Percentiles rank a stretch among this genome's conserved stretches.
phyloP scores from a whole-genome alignment of 2,797 vertebrate genomes.

The Mionectes olivaceus region DNA sequence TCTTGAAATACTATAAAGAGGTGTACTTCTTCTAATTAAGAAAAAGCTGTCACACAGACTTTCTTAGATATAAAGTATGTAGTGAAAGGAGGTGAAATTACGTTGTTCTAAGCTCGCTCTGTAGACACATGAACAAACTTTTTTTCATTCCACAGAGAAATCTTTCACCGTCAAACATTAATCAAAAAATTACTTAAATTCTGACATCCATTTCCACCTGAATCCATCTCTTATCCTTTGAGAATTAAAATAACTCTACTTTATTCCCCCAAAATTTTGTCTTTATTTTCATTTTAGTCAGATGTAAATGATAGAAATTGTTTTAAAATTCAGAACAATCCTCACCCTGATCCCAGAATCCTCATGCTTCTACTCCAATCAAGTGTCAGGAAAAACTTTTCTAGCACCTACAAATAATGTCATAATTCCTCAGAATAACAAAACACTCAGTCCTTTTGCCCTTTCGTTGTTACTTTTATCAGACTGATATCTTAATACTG shows the following conservation, averaged over 20 bases:
- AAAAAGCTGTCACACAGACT: background rate
- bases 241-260: background rate
- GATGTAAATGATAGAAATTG: background rate
- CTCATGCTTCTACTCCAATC: background rate
- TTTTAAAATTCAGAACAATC: constrained; percentile 6
- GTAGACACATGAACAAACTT: rapidly evolving
- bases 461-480: background rate
- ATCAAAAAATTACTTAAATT: background rate
- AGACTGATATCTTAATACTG: background rate
- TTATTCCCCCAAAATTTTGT: background rate
- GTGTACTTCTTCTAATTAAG: background rate
- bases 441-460: background rate
- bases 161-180: background rate
- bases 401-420: background rate
- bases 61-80: background rate
- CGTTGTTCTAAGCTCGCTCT: background rate
- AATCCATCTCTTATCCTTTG: background rate
- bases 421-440: background rate
- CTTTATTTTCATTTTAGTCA: background rate
- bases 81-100: background rate
- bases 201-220: background rate
- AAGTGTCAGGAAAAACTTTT: background rate
- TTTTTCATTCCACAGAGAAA: background rate
- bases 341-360: background rate
- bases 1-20: background rate